phyloP scores from a whole-genome alignment of 2,113 vertebrate genomes.

The Circaetus gallicus region DNA sequence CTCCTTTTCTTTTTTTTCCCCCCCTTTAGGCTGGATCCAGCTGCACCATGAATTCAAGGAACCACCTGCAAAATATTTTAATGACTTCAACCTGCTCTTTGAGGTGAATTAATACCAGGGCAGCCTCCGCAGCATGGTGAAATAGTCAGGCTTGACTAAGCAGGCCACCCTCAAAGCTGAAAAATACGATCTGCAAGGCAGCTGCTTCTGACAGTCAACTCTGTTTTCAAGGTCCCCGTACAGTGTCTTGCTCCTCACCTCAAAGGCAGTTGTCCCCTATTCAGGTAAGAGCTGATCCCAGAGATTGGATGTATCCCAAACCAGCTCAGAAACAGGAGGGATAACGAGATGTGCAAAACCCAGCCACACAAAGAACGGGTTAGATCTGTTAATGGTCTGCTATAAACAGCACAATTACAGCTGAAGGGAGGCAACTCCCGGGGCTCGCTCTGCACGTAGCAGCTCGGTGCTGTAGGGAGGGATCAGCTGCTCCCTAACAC shows the following conservation, averaged over 20 bases:
- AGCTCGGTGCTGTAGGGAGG: background rate
- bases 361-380: background rate
- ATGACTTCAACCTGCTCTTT: constrained; percentile 56
- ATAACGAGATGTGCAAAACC: background rate
- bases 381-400: background rate
- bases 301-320: background rate
- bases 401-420: background rate
- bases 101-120: constrained; percentile 59
- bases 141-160: constrained; percentile 10
- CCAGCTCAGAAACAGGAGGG: background rate
- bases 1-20: background rate
- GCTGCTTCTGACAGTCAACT: background rate
- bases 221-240: background rate
- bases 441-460: background rate
- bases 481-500: background rate
- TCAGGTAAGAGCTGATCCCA: background rate
- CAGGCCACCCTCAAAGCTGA: constrained; percentile 26
- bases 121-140: background rate
- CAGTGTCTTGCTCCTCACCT: background rate
- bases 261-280: background rate
- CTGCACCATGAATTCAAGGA: constrained; percentile 58
- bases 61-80: constrained; percentile 66
- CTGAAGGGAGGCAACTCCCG: background rate
- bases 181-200: background rate
- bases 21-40: constrained; percentile 32